Evolutionary conservation across 2,113 vertebrate genomes (phyloP), one percentile per base, ranked within the genome.

Genomic region (Melanerpes formicivorus): DNA sequence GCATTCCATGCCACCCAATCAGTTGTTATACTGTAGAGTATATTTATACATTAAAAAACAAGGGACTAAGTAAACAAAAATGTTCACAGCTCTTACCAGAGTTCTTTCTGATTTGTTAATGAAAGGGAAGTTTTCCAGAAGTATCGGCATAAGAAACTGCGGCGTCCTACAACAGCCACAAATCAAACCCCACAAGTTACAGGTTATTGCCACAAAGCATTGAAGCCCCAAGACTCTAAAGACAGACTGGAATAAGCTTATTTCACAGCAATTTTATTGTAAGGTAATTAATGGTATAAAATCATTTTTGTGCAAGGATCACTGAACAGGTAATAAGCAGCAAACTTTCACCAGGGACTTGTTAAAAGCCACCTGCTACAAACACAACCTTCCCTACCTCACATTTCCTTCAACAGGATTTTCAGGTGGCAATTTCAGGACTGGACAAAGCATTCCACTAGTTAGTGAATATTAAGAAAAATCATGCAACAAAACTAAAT

Each of bases 101-200:
- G 98, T 99, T 97, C 98, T 98, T 95, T 98, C 97, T 22, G 99
- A 99, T 93, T 99, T 99, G 96, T 98, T 98, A 71, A 99, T 88
- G 79, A 99, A 99, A 25, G 99, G 99, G 87, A 99, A 99, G 77
- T 98, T 98, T 32, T 99, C 98, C 12, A 95, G 97, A 54, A 99
- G 96, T 90, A 99, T 99, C 0, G 99, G 98, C 98, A 99, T 98
- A 81, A 99, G 98, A 95, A 99, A 99, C 18, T 97, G 98, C 4
- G 98, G 98, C 9, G 99, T 99, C 74, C 99, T 99, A 72, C 37
- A 91, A 37, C 30, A 76, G 16, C 25, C 26, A 48, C 21, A 69
- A 76, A 73, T 32, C 59, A 66, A 60, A 72, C 18, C 23, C 23
- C 40, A 6, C 9, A 82, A 64, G 56, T 58, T 80, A 59, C 0